Evolutionary conservation across 2,797 vertebrate genomes (phyloP).

Genomic region (Anomalospiza imberbis): DNA sequence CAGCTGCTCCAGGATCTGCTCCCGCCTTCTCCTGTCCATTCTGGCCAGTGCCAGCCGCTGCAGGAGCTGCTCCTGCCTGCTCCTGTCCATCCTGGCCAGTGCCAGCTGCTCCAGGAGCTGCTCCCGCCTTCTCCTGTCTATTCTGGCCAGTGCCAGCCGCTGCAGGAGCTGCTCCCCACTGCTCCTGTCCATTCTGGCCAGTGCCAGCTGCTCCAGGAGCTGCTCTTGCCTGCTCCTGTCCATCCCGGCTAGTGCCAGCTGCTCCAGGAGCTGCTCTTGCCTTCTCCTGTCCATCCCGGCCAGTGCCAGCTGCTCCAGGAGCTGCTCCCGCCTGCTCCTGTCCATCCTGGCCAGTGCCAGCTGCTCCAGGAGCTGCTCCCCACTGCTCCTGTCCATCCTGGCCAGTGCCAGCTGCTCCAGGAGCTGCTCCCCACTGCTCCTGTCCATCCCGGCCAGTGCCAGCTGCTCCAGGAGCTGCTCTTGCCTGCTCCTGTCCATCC

Average conservation of each 20-base stretch:
- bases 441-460: rapidly evolving
- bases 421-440: neutral
- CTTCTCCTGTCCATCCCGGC: neutral
- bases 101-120: rapidly evolving
- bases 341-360: rapidly evolving
- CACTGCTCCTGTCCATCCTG: neutral
- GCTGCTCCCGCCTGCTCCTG: neutral
- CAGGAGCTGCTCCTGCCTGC: rapidly evolving
- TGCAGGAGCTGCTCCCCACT: neutral
- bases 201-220: rapidly evolving
- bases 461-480: rapidly evolving
- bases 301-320: rapidly evolving
- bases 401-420: rapidly evolving
- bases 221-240: neutral
- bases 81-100: rapidly evolving
- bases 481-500: neutral
- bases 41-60: rapidly evolving
- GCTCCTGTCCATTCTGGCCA: neutral
- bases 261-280: rapidly evolving
- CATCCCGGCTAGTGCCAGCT: rapidly evolving
- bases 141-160: rapidly evolving
- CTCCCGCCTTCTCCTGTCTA: neutral
- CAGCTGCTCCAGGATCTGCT: rapidly evolving
- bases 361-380: rapidly evolving
- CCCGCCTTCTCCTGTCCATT: neutral